These are phyloP conservation scores for Anoplius nigerrimus DNA, from an alignment of 2,888 invertebrate species.

Conservation along the genomic window DNA sequence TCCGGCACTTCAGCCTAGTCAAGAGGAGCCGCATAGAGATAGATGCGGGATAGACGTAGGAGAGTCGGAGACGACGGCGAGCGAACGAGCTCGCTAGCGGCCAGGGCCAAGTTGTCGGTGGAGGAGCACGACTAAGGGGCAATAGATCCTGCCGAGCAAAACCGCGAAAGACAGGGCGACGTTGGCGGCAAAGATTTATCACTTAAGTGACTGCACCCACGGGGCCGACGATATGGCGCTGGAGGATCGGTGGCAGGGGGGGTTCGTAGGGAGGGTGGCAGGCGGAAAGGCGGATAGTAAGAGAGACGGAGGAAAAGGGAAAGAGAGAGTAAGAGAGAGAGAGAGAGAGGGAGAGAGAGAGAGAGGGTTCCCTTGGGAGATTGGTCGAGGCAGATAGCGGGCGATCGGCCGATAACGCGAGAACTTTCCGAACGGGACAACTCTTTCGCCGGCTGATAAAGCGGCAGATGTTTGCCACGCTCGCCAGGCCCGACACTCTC, in stretches of 20 bases:
- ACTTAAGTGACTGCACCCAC: conserved; percentile 44
- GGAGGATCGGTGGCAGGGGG: too few species aligned
- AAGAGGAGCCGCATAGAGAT: conserved; percentile 34
- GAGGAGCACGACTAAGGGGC: conserved; percentile 51
- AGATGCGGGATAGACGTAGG: conserved; percentile 6
- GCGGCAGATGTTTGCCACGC: too few species aligned
- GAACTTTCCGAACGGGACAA: background rate
- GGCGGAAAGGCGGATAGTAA: too few species aligned
- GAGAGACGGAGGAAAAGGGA: too few species aligned
- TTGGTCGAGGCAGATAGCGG: background rate
- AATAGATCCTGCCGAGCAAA: conserved; percentile 66
- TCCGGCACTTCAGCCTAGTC: conserved; percentile 62
- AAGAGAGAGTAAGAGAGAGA: too few species aligned
- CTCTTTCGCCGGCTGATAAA: conserved; percentile 24
- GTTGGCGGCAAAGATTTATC: conserved; percentile 62
- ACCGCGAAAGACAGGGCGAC: conserved; percentile 65
- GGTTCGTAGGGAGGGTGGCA: too few species aligned
- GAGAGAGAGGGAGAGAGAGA: conserved; percentile 30
- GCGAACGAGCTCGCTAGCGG: background rate
- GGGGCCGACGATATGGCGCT: too few species aligned
- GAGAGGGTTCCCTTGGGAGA: conserved; percentile 21
- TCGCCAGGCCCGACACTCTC: too few species aligned
- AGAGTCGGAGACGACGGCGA: conserved; percentile 16
- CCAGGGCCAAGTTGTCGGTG: conserved; percentile 6
- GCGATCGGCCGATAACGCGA: conserved; percentile 1